A percentile compares a stretch with the other conserved stretches of the same genome.
Evolutionary conservation across 2,797 vertebrate species (phyloP).

Genomic region (Myotis vivesi): DNA sequence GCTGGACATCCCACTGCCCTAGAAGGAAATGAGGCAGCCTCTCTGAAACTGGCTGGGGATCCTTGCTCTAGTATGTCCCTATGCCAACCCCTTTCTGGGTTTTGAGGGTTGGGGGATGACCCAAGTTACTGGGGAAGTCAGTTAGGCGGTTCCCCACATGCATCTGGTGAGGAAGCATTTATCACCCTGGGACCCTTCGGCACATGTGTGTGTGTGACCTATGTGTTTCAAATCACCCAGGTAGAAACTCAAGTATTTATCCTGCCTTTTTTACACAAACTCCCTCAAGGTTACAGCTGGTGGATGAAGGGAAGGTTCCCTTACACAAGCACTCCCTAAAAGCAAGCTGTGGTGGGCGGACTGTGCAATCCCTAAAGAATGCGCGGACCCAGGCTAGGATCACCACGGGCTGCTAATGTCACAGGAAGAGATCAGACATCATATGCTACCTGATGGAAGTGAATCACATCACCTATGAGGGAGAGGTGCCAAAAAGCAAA

Average conservation of each 20-base stretch:
- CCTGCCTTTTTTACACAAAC: not conserved
- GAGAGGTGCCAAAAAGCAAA: not conserved
- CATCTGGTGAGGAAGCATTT: not conserved
- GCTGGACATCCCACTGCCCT: not conserved
- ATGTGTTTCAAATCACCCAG: not conserved
- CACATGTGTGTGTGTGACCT: not conserved
- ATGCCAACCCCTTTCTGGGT: not conserved
- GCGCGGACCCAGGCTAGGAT: not conserved
- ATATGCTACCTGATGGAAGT: not conserved
- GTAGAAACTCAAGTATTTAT: not conserved
- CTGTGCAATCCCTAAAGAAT: not conserved
- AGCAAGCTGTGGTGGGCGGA: not conserved
- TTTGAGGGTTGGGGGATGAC: not conserved
- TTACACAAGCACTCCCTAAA: not conserved
- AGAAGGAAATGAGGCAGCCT: not conserved
- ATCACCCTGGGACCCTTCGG: not conserved
- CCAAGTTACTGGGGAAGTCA: not conserved
- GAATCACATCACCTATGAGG: rapidly evolving
- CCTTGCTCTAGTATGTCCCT: not conserved
- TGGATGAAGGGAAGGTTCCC: not conserved
- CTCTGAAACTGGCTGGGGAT: not conserved
- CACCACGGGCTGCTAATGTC: not conserved
- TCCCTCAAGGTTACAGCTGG: not conserved
- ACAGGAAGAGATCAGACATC: not conserved
- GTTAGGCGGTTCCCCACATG: not conserved